Evolutionary conservation across 1,140 invertebrate genomes (phyloP).

Genomic region (Leptinotarsa lineolata): DNA sequence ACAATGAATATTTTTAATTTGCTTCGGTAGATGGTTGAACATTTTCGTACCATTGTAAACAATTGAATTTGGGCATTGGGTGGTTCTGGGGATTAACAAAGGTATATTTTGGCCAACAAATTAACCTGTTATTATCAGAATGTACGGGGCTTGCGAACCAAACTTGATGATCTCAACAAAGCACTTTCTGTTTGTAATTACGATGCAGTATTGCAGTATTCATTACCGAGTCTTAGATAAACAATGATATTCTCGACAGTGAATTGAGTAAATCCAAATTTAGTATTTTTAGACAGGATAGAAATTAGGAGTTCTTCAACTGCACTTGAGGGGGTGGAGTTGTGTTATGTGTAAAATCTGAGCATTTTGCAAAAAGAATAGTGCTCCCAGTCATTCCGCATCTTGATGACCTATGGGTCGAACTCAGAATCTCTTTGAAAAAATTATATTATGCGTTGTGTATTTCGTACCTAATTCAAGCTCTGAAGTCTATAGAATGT

Average conservation of each 20-base stretch:
- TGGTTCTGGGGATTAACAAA: too few species aligned
- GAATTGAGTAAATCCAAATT: neutral
- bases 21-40: too few species aligned
- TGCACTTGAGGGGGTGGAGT: neutral
- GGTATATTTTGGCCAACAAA: too few species aligned
- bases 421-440: neutral
- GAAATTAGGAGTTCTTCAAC: constrained; percentile 1
- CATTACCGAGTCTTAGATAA: neutral
- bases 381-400: neutral
- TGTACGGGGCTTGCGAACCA: neutral
- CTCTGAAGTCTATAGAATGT: neutral
- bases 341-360: neutral
- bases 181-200: neutral
- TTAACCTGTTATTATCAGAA: constrained; percentile 14
- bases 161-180: constrained; percentile 10
- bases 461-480: neutral
- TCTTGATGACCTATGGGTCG: neutral
- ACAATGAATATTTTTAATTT: too few species aligned
- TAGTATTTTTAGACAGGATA: neutral
- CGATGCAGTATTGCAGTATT: neutral
- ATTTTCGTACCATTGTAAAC: too few species aligned
- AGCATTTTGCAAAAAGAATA: constrained; percentile 1
- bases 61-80: too few species aligned
- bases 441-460: neutral
- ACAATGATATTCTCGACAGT: neutral